These are phyloP conservation scores for Poicephalus gulielmi DNA, from an alignment of 2,113 vertebrate genomes.

Conservation along the genomic window DNA sequence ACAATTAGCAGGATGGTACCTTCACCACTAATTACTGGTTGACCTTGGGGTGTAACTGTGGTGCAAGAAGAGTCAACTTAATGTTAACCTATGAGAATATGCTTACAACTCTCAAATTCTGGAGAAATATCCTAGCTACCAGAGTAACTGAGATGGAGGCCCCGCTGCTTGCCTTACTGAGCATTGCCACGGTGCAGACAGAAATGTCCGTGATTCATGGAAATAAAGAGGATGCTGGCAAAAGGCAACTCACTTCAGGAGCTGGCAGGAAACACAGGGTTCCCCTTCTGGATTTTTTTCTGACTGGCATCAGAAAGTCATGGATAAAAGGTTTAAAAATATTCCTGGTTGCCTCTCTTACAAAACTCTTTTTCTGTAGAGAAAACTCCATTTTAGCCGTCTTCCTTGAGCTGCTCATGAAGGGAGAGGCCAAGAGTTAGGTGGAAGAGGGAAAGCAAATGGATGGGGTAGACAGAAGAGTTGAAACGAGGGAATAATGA, in stretches of 20 bases:
- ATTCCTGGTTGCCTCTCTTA: not conserved
- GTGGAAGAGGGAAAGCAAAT: not conserved
- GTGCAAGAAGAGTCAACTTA: not conserved
- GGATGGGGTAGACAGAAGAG: not conserved
- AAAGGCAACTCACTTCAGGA: not conserved
- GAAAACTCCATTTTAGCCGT: not conserved
- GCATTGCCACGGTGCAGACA: not conserved
- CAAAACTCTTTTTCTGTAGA: not conserved
- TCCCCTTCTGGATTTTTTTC: not conserved
- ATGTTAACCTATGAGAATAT: not conserved
- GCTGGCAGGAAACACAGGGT: not conserved
- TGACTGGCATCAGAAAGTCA: not conserved
- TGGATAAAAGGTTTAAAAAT: not conserved
- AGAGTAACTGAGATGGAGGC: not conserved
- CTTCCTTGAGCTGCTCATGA: not conserved
- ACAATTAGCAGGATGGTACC: not conserved
- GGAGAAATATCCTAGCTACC: not conserved
- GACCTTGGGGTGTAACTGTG: not conserved
- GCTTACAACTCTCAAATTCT: not conserved
- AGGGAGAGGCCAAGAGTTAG: not conserved
- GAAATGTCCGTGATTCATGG: not conserved
- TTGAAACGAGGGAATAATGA: not conserved
- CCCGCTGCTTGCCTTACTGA: not conserved
- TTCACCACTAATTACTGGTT: not conserved
- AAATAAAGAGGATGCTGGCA: not conserved